Conservation (phyloP, 2,113 vertebrate species). For the Lasiurus borealis region DNA sequence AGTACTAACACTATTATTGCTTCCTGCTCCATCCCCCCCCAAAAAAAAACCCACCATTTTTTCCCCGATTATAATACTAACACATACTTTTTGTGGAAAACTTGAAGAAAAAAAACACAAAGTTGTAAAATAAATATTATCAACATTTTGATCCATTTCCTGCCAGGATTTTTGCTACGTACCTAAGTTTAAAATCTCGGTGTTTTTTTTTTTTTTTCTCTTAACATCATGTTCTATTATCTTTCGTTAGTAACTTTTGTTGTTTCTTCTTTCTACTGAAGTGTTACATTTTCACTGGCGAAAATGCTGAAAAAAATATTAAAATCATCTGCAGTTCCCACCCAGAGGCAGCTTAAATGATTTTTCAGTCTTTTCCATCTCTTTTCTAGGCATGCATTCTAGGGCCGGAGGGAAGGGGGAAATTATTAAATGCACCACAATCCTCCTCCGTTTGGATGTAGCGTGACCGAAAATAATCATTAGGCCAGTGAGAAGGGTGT, state of each 20-base stretch:
- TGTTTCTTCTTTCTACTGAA: conserved; percentile 12
- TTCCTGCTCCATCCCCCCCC: background rate
- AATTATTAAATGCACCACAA: background rate
- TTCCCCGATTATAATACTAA: background rate
- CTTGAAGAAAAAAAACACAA: background rate
- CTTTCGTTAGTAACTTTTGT: background rate
- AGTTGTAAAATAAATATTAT: conserved; percentile 2
- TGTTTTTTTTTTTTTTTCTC: background rate
- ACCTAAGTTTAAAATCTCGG: background rate
- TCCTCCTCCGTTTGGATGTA: background rate
- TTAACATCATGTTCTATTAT: background rate
- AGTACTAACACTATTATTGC: conserved; percentile 4
- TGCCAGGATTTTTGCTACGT: background rate
- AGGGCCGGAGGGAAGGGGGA: background rate
- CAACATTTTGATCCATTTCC: background rate
- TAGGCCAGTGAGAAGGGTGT: background rate
- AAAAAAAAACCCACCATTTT: background rate
- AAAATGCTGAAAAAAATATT: conserved; percentile 4
- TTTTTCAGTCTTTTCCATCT: background rate
- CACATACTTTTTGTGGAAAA: background rate
- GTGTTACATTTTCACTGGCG: background rate
- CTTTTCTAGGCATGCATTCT: background rate
- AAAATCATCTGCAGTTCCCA: background rate
- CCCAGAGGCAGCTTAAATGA: background rate
- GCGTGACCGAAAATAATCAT: background rate